Conservation (phyloP, 2,888 invertebrate genomes). For the Caenorhabditis sp. region DNA sequence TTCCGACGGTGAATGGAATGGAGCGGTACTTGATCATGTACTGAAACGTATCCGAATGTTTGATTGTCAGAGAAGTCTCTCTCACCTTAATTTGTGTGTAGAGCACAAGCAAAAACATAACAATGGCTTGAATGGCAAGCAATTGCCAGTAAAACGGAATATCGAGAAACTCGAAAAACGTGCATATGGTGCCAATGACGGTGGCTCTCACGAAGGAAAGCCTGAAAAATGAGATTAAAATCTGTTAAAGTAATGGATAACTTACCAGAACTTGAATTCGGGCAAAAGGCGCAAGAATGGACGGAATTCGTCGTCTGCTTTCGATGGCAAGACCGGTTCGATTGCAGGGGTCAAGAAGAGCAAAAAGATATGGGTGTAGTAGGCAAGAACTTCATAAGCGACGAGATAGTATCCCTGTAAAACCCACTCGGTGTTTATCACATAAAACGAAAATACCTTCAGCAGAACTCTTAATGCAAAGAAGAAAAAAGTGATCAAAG, state of each 20-base stretch:
- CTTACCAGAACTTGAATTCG: conserved; percentile 93
- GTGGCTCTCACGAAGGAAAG: conserved; percentile 96
- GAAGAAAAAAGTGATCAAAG: conserved; percentile 75
- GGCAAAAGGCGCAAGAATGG: conserved; percentile 97
- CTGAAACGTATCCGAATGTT: conserved; percentile 86
- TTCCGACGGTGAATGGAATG: conserved; percentile 98
- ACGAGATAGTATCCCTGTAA: conserved; percentile 98
- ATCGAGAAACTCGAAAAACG: conserved; percentile 96
- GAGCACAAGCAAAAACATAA: conserved; percentile 98
- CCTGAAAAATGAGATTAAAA: conserved; percentile 83
- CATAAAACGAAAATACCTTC: conserved; percentile 73
- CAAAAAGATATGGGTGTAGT: conserved; percentile 98
- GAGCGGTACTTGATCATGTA: conserved; percentile 99
- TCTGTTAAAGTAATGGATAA: background rate
- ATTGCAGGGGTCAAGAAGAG: conserved; percentile 99
- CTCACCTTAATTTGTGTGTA: conserved; percentile 98
- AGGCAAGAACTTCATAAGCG: conserved; percentile 98
- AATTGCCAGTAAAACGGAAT: conserved; percentile 99
- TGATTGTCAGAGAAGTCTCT: background rate
- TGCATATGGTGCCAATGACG: conserved; percentile 92
- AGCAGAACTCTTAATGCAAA: conserved; percentile 78
- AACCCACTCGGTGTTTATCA: background rate
- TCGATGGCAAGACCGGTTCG: conserved; percentile 96
- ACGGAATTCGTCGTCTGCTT: conserved; percentile 96
- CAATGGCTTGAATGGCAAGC: conserved; percentile 99